These are phyloP conservation scores for Hoplostethus atlanticus DNA, from an alignment of 2,797 vertebrate genomes.

Conservation along the genomic window DNA sequence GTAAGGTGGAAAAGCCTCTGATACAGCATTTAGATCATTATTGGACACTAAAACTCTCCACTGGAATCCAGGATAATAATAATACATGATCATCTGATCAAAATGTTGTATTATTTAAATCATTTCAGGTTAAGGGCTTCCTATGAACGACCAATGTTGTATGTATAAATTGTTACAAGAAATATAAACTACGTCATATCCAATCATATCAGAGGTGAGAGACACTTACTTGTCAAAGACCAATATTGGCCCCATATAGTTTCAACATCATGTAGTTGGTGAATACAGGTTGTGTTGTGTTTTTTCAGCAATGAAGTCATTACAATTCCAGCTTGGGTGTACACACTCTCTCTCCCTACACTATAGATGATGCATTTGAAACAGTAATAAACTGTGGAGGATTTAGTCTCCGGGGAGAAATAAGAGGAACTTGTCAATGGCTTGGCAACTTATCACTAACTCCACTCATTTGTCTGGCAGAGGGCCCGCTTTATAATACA, in stretches of 20 bases:
- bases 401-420: background rate
- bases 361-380: background rate
- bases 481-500: background rate
- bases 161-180: too few species aligned
- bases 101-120: too few species aligned
- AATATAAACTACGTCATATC: too few species aligned
- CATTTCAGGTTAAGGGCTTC: too few species aligned
- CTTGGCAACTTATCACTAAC: background rate
- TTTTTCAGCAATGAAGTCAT: background rate
- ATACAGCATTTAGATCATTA: too few species aligned
- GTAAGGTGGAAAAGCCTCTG: too few species aligned
- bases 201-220: background rate
- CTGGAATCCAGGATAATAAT: too few species aligned
- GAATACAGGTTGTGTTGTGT: background rate
- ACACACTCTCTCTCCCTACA: background rate
- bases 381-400: background rate
- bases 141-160: too few species aligned
- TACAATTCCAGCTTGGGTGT: background rate
- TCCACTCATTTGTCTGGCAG: background rate
- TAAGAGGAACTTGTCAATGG: background rate
- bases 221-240: background rate
- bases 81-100: too few species aligned
- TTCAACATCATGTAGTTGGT: background rate
- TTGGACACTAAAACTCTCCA: too few species aligned
- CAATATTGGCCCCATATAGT: background rate